A percentile compares a stretch with the other conserved stretches of the same genome.
These are phyloP conservation scores for Drosophila dives DNA, from an alignment of 2,888 invertebrate genomes.

Conservation along the genomic window DNA sequence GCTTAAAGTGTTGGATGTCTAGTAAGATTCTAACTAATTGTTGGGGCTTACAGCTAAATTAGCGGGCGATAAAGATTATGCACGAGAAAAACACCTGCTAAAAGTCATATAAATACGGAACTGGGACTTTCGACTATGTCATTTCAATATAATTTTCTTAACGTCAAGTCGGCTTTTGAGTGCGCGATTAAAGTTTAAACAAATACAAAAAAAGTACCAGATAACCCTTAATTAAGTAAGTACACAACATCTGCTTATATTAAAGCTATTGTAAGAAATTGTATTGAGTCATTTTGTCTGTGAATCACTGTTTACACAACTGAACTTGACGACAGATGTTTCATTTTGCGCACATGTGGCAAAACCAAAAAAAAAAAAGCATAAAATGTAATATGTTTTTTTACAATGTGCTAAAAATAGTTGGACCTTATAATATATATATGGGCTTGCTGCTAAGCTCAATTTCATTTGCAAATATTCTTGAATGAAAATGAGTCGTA, in stretches of 20 bases:
- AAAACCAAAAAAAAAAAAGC: not conserved
- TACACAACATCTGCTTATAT: slow-evolving; percentile 5
- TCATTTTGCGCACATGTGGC: slow-evolving; percentile 5
- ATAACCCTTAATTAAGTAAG: slow-evolving; percentile 32
- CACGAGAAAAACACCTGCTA: slow-evolving; percentile 47
- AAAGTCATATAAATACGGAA: slow-evolving; percentile 60
- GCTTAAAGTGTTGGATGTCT: slow-evolving; percentile 55
- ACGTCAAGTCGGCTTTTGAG: slow-evolving; percentile 24
- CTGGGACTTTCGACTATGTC: slow-evolving; percentile 13
- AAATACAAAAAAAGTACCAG: not conserved
- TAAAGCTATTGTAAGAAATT: not conserved
- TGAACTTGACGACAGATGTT: slow-evolving; percentile 12
- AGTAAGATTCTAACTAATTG: slow-evolving; percentile 52
- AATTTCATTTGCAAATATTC: not conserved
- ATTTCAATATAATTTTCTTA: slow-evolving; percentile 31
- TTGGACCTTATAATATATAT: not conserved
- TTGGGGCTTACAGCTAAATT: slow-evolving; percentile 29
- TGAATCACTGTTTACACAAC: slow-evolving; percentile 45
- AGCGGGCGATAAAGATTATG: slow-evolving; percentile 25
- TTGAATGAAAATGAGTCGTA: not conserved
- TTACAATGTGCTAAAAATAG: not conserved
- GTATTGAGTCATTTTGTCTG: slow-evolving; percentile 29
- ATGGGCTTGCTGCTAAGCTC: not conserved
- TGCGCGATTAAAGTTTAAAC: not conserved
- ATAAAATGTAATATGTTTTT: not conserved